Percentiles rank a stretch among this genome's conserved stretches.
These are phyloP conservation scores for Conus ventricosus DNA, from an alignment of 1,140 invertebrate species.

Conservation along the genomic window DNA sequence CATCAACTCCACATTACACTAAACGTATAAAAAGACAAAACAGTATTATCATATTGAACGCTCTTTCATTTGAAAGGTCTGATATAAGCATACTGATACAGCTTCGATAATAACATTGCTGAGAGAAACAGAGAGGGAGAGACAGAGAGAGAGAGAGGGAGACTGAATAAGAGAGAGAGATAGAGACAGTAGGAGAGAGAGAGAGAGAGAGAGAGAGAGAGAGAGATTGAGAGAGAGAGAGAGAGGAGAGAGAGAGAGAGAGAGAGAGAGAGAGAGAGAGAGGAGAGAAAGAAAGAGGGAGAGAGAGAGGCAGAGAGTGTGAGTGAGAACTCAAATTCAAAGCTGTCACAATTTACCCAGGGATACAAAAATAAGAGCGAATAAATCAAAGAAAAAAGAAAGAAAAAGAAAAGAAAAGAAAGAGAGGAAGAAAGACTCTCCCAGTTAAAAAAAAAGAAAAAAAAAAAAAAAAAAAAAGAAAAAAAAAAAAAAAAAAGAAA, in stretches of 20 bases:
- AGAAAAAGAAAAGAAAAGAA: background rate
- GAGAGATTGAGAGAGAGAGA: background rate
- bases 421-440: too few species aligned
- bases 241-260: background rate
- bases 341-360: background rate
- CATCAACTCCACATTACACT: too few species aligned
- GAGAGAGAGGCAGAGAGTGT: background rate
- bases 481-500: background rate
- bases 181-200: background rate
- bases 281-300: background rate
- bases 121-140: too few species aligned
- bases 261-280: slow-evolving; percentile 12
- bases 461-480: background rate
- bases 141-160: too few species aligned
- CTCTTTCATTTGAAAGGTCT: too few species aligned
- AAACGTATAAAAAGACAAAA: too few species aligned
- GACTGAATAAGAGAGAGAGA: too few species aligned
- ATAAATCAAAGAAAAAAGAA: background rate
- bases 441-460: too few species aligned
- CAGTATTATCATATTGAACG: too few species aligned
- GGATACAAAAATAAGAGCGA: background rate
- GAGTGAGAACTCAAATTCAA: background rate
- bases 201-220: background rate
- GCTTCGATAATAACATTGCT: too few species aligned
- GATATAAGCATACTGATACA: too few species aligned